Percentiles rank a stretch among this genome's conserved stretches.
These are phyloP conservation scores for Saguinus imperator DNA, from an alignment of 2,113 vertebrate species.

Conservation along the genomic window DNA sequence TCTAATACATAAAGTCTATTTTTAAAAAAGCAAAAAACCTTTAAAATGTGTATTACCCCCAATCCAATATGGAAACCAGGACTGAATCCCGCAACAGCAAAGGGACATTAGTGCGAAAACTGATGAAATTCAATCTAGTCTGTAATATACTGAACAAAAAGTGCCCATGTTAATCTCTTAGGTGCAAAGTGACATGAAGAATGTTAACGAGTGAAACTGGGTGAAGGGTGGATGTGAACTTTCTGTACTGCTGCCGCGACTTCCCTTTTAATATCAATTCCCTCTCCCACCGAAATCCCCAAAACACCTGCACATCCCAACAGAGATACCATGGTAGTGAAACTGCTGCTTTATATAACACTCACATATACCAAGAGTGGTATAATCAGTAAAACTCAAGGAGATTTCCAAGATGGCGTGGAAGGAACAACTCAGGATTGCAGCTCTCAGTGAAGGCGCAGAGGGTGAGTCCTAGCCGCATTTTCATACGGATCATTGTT, in stretches of 20 bases:
- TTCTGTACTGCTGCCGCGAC: neutral
- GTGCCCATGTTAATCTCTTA: neutral
- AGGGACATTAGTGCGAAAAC: neutral
- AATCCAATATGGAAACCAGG: neutral
- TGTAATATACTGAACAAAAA: neutral
- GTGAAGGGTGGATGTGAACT: neutral
- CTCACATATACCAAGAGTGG: neutral
- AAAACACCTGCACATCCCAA: too few relatives aligned
- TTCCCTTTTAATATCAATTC: neutral
- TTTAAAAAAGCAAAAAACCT: neutral
- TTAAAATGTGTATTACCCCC: neutral
- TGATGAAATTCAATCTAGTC: neutral
- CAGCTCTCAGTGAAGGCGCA: too few relatives aligned
- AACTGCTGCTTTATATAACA: neutral
- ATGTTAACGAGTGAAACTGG: neutral
- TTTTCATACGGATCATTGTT: too few relatives aligned
- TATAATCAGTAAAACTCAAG: neutral
- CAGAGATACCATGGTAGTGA: neutral
- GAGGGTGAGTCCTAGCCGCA: too few relatives aligned
- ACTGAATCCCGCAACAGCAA: neutral
- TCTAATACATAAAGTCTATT: neutral
- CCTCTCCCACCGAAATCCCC: neutral
- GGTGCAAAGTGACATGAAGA: neutral
- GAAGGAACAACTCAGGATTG: too few relatives aligned
- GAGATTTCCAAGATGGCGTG: too few relatives aligned